A percentile compares a stretch with the other conserved stretches of the same genome.
phyloP scores from a whole-genome alignment of 2,888 invertebrate genomes.

The Brenthis ino region DNA sequence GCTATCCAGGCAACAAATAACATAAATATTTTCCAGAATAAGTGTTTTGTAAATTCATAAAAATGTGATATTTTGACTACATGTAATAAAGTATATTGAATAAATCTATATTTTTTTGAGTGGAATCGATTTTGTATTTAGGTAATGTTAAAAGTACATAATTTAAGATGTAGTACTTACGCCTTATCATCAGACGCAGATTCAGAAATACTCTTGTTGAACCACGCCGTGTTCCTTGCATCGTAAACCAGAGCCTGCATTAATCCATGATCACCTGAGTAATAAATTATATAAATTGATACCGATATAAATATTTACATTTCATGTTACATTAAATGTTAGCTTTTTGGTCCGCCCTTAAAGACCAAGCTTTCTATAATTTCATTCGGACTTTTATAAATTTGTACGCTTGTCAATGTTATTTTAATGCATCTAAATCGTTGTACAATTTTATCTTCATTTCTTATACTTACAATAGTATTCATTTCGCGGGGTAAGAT shows the following conservation, averaged over 20 bases:
- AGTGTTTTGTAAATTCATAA: slow-evolving; percentile 41
- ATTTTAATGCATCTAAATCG: no score
- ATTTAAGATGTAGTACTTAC: slow-evolving; percentile 53
- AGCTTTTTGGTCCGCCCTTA: neutral
- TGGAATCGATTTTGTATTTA: neutral
- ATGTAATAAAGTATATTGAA: neutral
- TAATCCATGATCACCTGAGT: slow-evolving; percentile 90
- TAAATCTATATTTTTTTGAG: neutral
- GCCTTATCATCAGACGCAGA: slow-evolving; percentile 87
- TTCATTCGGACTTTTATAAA: no score
- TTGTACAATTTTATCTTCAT: no score
- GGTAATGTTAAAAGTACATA: neutral
- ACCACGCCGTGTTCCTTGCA: slow-evolving; percentile 93
- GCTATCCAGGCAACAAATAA: slow-evolving; percentile 81
- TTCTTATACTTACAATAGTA: slow-evolving; percentile 76
- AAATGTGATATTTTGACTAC: neutral
- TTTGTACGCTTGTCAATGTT: no score
- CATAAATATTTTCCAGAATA: slow-evolving; percentile 57
- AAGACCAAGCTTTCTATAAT: no score
- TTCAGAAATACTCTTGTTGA: slow-evolving; percentile 88
- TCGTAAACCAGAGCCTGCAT: slow-evolving; percentile 93
- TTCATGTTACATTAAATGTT: neutral
- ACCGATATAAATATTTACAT: neutral
- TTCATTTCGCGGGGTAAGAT: slow-evolving; percentile 71
- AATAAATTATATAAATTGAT: no score